phyloP scores from a whole-genome alignment of 2,888 invertebrate genomes.

The Poecilobothrus nobilitatus region DNA sequence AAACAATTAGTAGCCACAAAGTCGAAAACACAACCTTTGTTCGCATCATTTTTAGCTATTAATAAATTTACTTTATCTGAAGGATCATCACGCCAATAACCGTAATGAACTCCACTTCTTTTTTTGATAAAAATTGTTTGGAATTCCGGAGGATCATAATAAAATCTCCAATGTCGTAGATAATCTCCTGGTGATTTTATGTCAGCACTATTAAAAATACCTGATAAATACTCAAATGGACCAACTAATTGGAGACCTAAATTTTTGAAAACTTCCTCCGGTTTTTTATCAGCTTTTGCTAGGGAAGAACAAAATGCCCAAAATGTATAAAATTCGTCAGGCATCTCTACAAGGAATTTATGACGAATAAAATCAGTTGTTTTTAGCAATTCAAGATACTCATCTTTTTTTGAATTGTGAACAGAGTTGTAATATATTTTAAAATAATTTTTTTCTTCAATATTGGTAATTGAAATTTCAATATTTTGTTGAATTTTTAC shows the following conservation, averaged over 20 bases:
- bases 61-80: slow-evolving; percentile 60
- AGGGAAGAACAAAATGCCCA: slow-evolving; percentile 63
- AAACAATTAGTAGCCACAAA: slow-evolving; percentile 52
- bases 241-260: slow-evolving; percentile 71
- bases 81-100: slow-evolving; percentile 82
- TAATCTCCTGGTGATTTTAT: slow-evolving; percentile 54
- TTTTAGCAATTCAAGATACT: slow-evolving; percentile 44
- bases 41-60: slow-evolving; percentile 65
- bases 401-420: slow-evolving; percentile 36
- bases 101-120: slow-evolving; percentile 69
- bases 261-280: slow-evolving; percentile 55
- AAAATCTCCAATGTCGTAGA: slow-evolving; percentile 81
- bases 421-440: slow-evolving; percentile 34
- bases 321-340: slow-evolving; percentile 78
- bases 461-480: slow-evolving; percentile 26
- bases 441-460: slow-evolving; percentile 34
- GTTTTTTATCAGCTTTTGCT: slow-evolving; percentile 45
- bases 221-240: slow-evolving; percentile 73
- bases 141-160: slow-evolving; percentile 91
- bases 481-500: slow-evolving; percentile 25
- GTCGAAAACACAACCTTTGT: slow-evolving; percentile 59
- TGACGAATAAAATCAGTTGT: slow-evolving; percentile 55
- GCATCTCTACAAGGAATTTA: slow-evolving; percentile 78
- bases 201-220: slow-evolving; percentile 45
- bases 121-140: slow-evolving; percentile 69